phyloP scores from a whole-genome alignment of 2,113 vertebrate genomes.

The Urocynchramus pylzowi region DNA sequence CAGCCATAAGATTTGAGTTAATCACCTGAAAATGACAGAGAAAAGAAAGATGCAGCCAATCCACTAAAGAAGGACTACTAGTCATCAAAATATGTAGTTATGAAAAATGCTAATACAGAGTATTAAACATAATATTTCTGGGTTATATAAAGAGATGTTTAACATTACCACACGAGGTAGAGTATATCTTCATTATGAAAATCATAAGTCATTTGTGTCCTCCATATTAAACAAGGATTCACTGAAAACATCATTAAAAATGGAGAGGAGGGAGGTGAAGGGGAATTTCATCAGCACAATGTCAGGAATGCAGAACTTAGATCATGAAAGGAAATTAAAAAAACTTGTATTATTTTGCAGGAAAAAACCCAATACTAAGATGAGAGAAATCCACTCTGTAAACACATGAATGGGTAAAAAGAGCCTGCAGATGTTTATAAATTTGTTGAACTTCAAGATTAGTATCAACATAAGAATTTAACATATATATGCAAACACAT shows the following conservation, averaged over 20 bases:
- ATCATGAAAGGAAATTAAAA: neutral
- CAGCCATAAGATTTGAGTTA: neutral
- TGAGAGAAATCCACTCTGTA: neutral
- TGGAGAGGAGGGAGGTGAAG: neutral
- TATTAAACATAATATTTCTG: neutral
- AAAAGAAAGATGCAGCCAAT: neutral
- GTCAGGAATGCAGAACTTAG: neutral
- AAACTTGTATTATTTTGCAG: neutral
- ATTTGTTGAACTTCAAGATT: neutral
- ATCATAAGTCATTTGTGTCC: neutral
- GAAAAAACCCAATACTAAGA: neutral
- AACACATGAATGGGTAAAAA: neutral
- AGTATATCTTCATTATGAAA: neutral
- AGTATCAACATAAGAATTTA: neutral
- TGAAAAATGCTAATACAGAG: neutral
- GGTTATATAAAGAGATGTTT: neutral
- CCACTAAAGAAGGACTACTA: neutral
- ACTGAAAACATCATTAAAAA: neutral
- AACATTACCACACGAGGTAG: neutral
- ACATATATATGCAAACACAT: neutral
- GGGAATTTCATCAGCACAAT: neutral
- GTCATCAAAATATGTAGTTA: neutral
- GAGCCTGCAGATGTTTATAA: neutral
- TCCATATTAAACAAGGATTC: neutral
- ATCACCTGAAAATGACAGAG: neutral